Evolutionary conservation across 2,797 vertebrate genomes (phyloP).

Genomic region (Coreius guichenoti): DNA sequence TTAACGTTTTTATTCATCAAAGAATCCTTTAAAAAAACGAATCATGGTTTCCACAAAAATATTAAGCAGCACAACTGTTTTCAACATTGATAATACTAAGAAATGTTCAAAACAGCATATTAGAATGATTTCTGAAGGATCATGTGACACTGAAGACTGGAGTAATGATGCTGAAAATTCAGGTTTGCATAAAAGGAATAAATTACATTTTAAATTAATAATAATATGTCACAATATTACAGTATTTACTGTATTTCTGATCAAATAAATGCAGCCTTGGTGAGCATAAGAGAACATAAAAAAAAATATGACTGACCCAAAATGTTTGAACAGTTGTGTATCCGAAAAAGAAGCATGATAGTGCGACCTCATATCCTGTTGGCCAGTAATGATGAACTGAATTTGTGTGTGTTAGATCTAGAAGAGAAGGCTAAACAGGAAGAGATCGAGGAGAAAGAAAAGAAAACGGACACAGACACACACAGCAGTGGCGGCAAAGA

Average conservation of each 20-base stretch:
- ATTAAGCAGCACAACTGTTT: neutral
- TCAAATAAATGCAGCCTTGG: neutral
- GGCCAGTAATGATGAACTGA: neutral
- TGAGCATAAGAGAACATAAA: neutral
- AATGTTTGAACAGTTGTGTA: neutral
- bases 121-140: neutral
- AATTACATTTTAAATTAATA: neutral
- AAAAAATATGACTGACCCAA: neutral
- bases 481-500: conserved; percentile 38
- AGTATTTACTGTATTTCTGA: neutral
- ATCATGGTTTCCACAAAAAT: neutral
- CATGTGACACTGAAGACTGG: neutral
- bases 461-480: conserved; percentile 34
- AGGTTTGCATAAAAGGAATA: neutral
- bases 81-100: neutral
- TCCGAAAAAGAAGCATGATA: neutral
- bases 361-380: neutral
- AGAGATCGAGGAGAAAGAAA: conserved; percentile 37
- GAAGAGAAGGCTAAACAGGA: conserved; percentile 50
- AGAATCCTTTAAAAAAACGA: neutral
- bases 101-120: neutral
- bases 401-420: conserved; percentile 36
- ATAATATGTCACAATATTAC: too few relatives aligned
- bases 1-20: neutral
- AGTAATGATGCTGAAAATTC: neutral